Base-by-base conservation (phyloP, 2,797 vertebrate genomes). In the Dromococcyx pavoninus region DNA sequence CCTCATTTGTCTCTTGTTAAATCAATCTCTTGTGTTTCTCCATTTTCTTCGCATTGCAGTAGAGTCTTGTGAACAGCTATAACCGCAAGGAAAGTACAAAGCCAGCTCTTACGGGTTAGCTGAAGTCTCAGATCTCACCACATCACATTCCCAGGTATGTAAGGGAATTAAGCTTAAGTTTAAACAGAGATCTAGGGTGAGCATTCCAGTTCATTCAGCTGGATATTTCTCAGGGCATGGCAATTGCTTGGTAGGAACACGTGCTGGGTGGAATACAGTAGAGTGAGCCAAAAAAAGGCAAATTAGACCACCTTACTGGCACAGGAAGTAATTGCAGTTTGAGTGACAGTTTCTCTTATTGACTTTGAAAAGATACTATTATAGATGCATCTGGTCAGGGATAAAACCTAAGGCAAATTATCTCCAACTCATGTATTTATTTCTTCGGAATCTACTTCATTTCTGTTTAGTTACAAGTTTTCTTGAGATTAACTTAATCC, bases 31-130 rank as follows among this genome's bases (percentile, higher is more conserved):
- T 0, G 0, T 33, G 41, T 81, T 89, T 72, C 84, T 65, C 54
- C 10, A 3, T 83, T 80, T 95, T 77, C 86, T 75, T 60, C 8
- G 4, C 9, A 1, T 32, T 66, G 60, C 73, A 93, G 54, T 33
- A 80, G 73, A 35, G 2, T 64, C 23, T 58, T n/a, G 48, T 70
- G 73, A 89, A 35, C 91, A 96, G 89, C 95, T 96, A 87, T 70
- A 76, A 94, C 89, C 73, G 33, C 87, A 96, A 56, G 41, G 79
- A 43, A 66, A 37, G 24, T 4, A 44, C 9, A 75, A 81, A 93
- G 4, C 35, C 24, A 62, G 64, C 83, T 79, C 60, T 84, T 86
- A 32, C 41, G 62, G 86, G 62, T 69, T 89, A 90, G 51, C 73
- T 81, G 56, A 53, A 94, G 73, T 78, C 79, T 92, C 87, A 64